Percentiles rank a stretch among this genome's conserved stretches.
Evolutionary conservation across 2,113 vertebrate genomes (phyloP).

Genomic region (Notarius lentiginosus): DNA sequence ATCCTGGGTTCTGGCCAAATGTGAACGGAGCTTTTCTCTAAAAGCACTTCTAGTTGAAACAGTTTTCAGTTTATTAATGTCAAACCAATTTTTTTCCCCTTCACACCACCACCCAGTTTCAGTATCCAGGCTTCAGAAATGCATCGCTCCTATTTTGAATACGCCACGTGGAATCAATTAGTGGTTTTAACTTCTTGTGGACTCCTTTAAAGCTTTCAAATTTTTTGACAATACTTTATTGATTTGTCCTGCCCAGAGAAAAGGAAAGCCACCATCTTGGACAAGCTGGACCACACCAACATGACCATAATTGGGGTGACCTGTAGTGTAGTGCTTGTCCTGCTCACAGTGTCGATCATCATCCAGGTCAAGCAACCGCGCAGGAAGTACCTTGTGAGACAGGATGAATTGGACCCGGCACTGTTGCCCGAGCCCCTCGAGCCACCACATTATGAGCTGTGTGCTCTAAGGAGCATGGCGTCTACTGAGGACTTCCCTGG

Average conservation of each 20-base stretch:
- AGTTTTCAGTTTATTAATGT: neutral
- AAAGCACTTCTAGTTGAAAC: neutral
- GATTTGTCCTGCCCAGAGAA: constrained; percentile 76
- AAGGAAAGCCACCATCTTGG: constrained; percentile 88
- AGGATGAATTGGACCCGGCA: constrained; percentile 90
- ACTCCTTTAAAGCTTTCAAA: neutral
- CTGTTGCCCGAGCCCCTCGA: constrained; percentile 93
- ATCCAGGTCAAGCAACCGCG: constrained; percentile 98
- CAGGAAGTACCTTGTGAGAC: constrained; percentile 93
- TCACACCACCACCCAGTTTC: neutral
- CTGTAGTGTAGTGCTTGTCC: constrained; percentile 89
- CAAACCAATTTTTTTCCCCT: neutral
- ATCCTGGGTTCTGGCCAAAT: too few relatives aligned
- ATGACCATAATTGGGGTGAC: constrained; percentile 92
- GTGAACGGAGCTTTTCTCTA: too few relatives aligned
- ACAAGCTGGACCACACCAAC: constrained; percentile 91
- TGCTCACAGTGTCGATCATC: constrained; percentile 89
- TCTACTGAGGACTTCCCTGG: constrained; percentile 89
- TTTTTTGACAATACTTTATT: neutral
- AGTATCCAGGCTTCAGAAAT: neutral
- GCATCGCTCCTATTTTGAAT: neutral
- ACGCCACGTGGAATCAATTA: neutral
- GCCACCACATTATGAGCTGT: constrained; percentile 95
- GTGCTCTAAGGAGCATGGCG: constrained; percentile 82
- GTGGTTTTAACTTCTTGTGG: neutral